Base-by-base conservation (phyloP, 2,113 vertebrate species). In the Rhodinocichla rosea region DNA sequence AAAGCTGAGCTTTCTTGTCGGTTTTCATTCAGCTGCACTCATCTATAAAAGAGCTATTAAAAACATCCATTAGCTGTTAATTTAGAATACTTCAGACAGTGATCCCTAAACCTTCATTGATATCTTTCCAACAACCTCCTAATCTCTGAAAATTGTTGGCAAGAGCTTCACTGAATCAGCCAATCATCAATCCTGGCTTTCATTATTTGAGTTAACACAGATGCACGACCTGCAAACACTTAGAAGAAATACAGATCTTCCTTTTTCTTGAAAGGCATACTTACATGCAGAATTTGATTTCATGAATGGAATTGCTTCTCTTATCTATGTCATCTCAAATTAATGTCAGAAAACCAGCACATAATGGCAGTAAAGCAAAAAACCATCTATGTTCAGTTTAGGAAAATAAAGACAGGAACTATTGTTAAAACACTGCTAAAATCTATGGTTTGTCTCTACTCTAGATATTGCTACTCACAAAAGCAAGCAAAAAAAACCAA, bases 81-180 rank as follows among this genome's bases (percentile, higher is more conserved):
- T 97, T 95, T 95, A 90, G 95, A 97, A 95, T 94, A 95, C 84
- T 91, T 96, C 89, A 96, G 75, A 95, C 62, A 85, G 60, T 89
- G 87, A 94, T 95, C 78, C 81, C 81, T 96, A 94, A 97, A 95
- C 83, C 65, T 95, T 83, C 87, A 92, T 24, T 96, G 94, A 92
- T 95, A 92, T 93, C 71, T 96, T 97, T 95, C 88, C 93, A 96
- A 89, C 37, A 80, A 16, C 87, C 69, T 95, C 67, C 91, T 96
- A 93, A 96, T 97, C 83, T 96, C 93, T 93, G 77, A 84, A 96
- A 96, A 95, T 97, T 97, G 70, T 95, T 97, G 96, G 77, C 95
- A 96, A 96, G 52, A 87, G 32, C 75, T 88, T 81, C 64, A 76
- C 76, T 79, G 75, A 94, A 92, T 91, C 87, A 96, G n/a, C 60